A percentile compares a stretch with the other conserved stretches of the same genome.
Evolutionary conservation across 2,888 invertebrate species (phyloP).

Genomic region (Drosophila putrida): DNA sequence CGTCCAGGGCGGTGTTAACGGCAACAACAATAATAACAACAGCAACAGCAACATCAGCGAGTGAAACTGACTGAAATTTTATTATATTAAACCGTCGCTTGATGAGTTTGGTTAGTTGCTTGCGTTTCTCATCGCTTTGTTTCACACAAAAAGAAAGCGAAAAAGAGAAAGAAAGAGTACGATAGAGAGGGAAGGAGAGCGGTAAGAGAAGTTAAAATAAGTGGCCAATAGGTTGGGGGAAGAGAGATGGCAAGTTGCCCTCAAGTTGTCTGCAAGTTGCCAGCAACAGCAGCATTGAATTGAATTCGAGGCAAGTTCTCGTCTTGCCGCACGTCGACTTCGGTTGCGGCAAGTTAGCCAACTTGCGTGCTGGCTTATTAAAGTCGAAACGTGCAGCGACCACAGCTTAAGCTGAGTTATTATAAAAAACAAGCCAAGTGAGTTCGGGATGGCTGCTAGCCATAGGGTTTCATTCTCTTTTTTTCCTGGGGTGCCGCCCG

Average conservation of each 20-base stretch:
- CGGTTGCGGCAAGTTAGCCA: slow-evolving; percentile 58
- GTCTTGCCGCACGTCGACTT: slow-evolving; percentile 36
- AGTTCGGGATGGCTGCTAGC: slow-evolving; percentile 5
- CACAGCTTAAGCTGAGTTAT: slow-evolving; percentile 79
- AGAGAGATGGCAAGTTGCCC: slow-evolving; percentile 6
- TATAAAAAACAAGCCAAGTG: slow-evolving; percentile 51
- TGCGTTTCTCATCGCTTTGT: slow-evolving; percentile 58
- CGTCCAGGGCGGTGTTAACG: slow-evolving; percentile 11
- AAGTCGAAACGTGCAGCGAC: slow-evolving; percentile 73
- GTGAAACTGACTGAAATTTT: slow-evolving; percentile 79
- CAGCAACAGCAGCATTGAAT: slow-evolving; percentile 61
- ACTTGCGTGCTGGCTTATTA: slow-evolving; percentile 80
- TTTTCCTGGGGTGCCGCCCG: slow-evolving; percentile 13
- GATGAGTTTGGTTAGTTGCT: slow-evolving; percentile 79
- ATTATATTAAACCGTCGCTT: slow-evolving; percentile 82
- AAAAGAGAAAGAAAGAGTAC: background rate
- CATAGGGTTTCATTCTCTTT: slow-evolving; percentile 10
- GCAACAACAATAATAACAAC: slow-evolving; percentile 20
- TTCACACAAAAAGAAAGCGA: slow-evolving; percentile 16
- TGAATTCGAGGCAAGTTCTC: slow-evolving; percentile 63
- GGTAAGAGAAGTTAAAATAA: slow-evolving; percentile 11
- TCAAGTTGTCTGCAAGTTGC: slow-evolving; percentile 19
- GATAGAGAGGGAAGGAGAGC: background rate
- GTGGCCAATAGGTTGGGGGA: slow-evolving; percentile 34
- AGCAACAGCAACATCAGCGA: slow-evolving; percentile 30